A percentile compares a stretch with the other conserved stretches of the same genome.
Conservation (phyloP, 1,140 invertebrate genomes). For the Zaprionus camerounensis region DNA sequence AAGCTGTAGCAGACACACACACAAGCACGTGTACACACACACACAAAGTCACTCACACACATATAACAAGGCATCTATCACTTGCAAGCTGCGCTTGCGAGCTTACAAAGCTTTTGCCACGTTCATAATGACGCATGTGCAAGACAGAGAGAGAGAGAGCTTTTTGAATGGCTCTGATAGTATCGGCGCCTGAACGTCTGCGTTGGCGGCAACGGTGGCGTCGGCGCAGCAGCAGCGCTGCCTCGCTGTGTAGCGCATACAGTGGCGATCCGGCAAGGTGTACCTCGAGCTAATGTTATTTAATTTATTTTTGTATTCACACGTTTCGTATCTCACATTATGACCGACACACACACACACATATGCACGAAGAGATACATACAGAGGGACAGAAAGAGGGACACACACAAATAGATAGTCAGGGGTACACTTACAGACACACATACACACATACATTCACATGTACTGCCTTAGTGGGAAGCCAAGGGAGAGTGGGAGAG, state of each 20-base stretch:
- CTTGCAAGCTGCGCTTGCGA: conserved; percentile 1
- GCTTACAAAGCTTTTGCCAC: conserved; percentile 55
- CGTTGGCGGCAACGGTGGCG: conserved; percentile 51
- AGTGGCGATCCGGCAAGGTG: conserved; percentile 77
- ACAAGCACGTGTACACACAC: neutral
- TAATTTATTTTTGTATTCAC: conserved; percentile 81
- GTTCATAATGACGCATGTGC: conserved; percentile 44
- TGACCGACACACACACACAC: conserved; percentile 3
- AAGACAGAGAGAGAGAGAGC: neutral
- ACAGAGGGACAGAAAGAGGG: neutral
- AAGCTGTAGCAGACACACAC: conserved; percentile 16
- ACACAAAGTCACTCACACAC: neutral
- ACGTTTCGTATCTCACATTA: conserved; percentile 40
- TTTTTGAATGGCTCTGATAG: conserved; percentile 29
- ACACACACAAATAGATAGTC: neutral
- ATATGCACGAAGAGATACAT: neutral
- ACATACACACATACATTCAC: neutral
- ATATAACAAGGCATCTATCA: neutral
- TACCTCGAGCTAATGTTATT: conserved; percentile 78
- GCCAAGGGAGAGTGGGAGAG: conserved; percentile 2
- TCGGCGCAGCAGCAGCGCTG: conserved; percentile 25
- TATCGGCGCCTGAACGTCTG: conserved; percentile 66
- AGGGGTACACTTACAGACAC: too few species aligned
- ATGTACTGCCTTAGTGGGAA: neutral
- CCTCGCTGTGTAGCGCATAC: conserved; percentile 47